Percentiles rank a stretch among this genome's conserved stretches.
These are phyloP conservation scores for Endotricha flammealis DNA, from an alignment of 2,888 invertebrate genomes.

Conservation along the genomic window DNA sequence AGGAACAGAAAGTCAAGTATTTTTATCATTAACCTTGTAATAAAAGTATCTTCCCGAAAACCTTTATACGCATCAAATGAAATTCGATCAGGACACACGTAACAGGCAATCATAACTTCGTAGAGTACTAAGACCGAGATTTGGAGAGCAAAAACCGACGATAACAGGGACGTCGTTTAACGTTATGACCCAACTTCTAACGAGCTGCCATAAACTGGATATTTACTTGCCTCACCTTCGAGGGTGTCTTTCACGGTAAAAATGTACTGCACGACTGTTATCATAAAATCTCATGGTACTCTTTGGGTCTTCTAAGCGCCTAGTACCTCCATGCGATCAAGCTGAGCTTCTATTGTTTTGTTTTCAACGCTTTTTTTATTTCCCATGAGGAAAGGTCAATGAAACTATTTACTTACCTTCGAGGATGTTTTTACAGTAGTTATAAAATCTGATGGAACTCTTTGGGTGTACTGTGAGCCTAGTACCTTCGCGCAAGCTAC, in stretches of 20 bases:
- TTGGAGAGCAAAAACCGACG: conserved; percentile 52
- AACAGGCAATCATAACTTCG: conserved; percentile 56
- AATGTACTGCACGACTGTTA: conserved; percentile 31
- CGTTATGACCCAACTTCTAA: conserved; percentile 69
- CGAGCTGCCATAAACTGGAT: conserved; percentile 67
- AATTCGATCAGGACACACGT: conserved; percentile 20
- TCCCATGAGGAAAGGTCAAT: not conserved
- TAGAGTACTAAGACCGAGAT: conserved; percentile 55
- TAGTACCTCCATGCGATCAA: conserved; percentile 16
- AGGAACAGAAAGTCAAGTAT: no score
- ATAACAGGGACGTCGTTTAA: conserved; percentile 59
- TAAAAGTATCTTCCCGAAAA: not conserved
- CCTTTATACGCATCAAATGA: conserved; percentile 2
- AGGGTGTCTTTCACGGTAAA: conserved; percentile 36
- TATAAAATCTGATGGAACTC: no score
- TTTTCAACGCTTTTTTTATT: conserved; percentile 5
- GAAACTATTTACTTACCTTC: no score
- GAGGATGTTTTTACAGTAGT: no score
- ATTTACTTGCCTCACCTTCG: conserved; percentile 58
- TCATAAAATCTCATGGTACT: conserved; percentile 57
- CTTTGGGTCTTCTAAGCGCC: conserved; percentile 30
- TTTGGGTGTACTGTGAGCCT: no score
- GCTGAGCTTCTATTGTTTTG: conserved; percentile 13
- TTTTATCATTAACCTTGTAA: no score
- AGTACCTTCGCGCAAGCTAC: no score